A percentile compares a stretch with the other conserved stretches of the same genome.
phyloP scores from a whole-genome alignment of 1,140 invertebrate species.

The Melitaea cinxia region DNA sequence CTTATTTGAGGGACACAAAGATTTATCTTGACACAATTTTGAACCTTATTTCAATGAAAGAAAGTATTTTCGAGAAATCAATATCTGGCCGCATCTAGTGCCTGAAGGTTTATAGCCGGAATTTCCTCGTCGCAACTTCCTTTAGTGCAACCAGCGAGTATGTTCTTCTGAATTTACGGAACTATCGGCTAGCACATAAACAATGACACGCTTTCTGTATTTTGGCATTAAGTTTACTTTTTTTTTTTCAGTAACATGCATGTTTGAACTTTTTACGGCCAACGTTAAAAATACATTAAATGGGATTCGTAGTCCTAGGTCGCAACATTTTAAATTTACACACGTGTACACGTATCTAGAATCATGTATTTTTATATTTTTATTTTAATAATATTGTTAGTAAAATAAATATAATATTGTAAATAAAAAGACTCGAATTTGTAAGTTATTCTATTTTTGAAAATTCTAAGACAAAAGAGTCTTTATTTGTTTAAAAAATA shows the following conservation, averaged over 20 bases:
- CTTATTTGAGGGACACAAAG: neutral
- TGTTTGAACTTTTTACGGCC: no score
- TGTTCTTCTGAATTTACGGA: slow-evolving; percentile 21
- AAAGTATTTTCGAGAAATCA: slow-evolving; percentile 17
- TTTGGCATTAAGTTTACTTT: neutral
- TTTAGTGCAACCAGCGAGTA: slow-evolving; percentile 21
- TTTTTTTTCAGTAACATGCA: neutral
- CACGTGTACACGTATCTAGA: no score
- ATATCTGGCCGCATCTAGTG: slow-evolving; percentile 18
- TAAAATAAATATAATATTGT: no score
- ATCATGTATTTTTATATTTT: no score
- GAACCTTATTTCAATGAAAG: slow-evolving; percentile 12
- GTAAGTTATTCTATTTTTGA: no score
- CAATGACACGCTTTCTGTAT: slow-evolving; percentile 6
- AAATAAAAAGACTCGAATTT: no score
- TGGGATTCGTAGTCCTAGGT: no score
- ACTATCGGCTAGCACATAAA: slow-evolving; percentile 18
- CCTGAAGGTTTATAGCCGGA: slow-evolving; percentile 37
- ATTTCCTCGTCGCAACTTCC: slow-evolving; percentile 36
- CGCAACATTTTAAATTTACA: no score
- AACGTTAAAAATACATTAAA: no score
- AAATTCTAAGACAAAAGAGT: no score
- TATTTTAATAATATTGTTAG: no score
- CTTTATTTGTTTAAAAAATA: no score
- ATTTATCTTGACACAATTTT: slow-evolving; percentile 14